These are phyloP conservation scores for Alfaro cultratus DNA, from an alignment of 2,797 vertebrate genomes.

Conservation along the genomic window DNA sequence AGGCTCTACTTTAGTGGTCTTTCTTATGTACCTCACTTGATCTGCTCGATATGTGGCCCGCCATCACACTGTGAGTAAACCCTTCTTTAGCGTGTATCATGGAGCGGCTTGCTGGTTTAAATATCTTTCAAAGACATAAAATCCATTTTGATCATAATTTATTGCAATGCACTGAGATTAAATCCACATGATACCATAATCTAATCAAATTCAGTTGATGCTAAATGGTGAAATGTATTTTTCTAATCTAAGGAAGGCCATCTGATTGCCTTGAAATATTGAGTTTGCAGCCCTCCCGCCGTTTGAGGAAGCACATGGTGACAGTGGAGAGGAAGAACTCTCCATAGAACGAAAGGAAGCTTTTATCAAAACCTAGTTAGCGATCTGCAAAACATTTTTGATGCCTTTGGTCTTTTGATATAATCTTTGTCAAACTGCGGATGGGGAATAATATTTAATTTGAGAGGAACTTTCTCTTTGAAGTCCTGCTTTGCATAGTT, in stretches of 20 bases:
- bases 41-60: background rate
- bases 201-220: background rate
- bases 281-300: background rate
- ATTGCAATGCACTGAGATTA: no score
- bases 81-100: background rate
- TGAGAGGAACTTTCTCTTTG: background rate
- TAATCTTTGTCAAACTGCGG: background rate
- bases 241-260: background rate
- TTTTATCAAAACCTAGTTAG: background rate
- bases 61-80: background rate
- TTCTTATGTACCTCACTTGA: background rate
- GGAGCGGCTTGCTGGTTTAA: background rate
- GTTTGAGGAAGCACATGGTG: background rate
- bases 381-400: background rate
- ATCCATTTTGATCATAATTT: no score
- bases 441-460: background rate
- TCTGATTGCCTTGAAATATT: background rate
- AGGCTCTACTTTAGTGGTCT: background rate
- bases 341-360: background rate
- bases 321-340: background rate
- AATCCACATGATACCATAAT: no score
- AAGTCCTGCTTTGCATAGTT: background rate
- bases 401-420: background rate
- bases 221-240: background rate
- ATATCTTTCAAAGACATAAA: no score